phyloP scores from a whole-genome alignment of 2,797 vertebrate genomes.

The Cercopithecus hamlyni region DNA sequence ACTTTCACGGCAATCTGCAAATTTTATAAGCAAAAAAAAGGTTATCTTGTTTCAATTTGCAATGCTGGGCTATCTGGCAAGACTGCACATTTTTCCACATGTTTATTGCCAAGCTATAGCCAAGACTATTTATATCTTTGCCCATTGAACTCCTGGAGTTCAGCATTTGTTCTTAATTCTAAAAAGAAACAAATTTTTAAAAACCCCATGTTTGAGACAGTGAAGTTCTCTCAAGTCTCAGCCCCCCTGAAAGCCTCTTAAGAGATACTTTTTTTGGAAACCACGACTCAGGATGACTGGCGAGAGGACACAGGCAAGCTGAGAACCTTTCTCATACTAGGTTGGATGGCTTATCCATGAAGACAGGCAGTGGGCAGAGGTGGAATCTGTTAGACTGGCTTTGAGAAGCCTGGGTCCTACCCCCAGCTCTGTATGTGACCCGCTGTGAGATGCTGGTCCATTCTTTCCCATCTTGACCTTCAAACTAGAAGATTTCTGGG shows the following conservation, averaged over 20 bases:
- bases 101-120: conserved; percentile 11
- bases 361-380: background rate
- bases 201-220: background rate
- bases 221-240: background rate
- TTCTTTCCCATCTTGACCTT: background rate
- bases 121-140: background rate
- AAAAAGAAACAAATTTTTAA: background rate
- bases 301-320: background rate
- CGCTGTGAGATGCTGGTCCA: background rate
- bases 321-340: background rate
- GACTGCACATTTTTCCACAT: background rate
- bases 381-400: background rate
- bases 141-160: background rate
- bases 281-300: background rate
- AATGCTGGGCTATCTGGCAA: background rate
- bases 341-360: accelerated
- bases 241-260: background rate
- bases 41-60: background rate
- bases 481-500: background rate
- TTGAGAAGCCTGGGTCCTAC: background rate
- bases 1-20: conserved; percentile 25
- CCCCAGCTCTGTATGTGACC: background rate
- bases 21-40: conserved; percentile 44
- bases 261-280: background rate
- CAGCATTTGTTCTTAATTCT: background rate